phyloP scores from a whole-genome alignment of 2,888 invertebrate species.

The Drosophila falleni region DNA sequence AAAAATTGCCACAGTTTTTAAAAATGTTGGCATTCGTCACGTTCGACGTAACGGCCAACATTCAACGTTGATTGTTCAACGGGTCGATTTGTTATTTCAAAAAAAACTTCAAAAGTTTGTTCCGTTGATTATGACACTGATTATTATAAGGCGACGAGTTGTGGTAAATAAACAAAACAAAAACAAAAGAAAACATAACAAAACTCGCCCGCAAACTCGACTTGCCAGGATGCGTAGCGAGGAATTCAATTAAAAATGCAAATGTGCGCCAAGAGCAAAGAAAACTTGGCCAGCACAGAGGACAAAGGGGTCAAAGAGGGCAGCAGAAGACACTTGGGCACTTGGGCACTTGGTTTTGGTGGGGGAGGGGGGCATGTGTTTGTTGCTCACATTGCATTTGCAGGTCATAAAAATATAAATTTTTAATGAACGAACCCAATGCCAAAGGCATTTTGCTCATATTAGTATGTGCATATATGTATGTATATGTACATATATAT shows the following conservation, averaged over 20 bases:
- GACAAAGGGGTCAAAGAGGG: not conserved
- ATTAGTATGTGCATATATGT: constrained; percentile 37
- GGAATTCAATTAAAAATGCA: constrained; percentile 68
- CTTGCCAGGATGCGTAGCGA: constrained; percentile 44
- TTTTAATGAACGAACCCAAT: constrained; percentile 50
- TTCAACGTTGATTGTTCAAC: constrained; percentile 12
- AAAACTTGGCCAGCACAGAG: constrained; percentile 29
- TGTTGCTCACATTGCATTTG: constrained; percentile 43
- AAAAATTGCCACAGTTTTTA: constrained; percentile 58
- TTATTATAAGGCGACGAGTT: constrained; percentile 19
- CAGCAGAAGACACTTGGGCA: not conserved
- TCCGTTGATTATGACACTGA: constrained; percentile 49
- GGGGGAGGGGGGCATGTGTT: not conserved
- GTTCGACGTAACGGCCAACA: constrained; percentile 35
- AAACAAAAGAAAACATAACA: too few relatives aligned
- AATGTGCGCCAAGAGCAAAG: constrained; percentile 43
- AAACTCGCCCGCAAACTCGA: constrained; percentile 7
- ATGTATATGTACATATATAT: not conserved
- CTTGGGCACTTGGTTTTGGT: constrained; percentile 11
- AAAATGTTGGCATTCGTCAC: constrained; percentile 63
- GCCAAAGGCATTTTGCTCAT: constrained; percentile 35
- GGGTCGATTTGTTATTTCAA: constrained; percentile 28
- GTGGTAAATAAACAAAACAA: constrained; percentile 47
- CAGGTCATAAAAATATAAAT: constrained; percentile 53
- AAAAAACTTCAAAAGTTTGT: constrained; percentile 35